Base-by-base conservation (phyloP, 2,888 invertebrate genomes). In the Oeneis ivallda region DNA sequence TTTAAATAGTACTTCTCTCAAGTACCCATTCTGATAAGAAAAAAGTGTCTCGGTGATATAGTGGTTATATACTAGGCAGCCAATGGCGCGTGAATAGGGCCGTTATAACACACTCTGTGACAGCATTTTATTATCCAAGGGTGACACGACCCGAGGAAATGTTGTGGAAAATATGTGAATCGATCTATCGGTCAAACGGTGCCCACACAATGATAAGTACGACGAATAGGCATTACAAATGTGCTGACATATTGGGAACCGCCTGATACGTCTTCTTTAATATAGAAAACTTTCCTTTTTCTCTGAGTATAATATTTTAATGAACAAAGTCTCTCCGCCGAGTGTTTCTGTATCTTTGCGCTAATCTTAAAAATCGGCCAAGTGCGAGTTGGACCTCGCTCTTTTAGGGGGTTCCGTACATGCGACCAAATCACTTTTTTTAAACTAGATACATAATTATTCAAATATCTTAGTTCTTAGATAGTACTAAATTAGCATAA, bases 141-240 rank as follows among this genome's bases (percentile, higher is more conserved):
- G 80, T 74, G 82, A 78, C 80, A 63, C 65, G 80, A 77, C 83
- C 79, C 79, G 71, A 80, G 72, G 78, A 85, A 89, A 90, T 89
- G 89, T 85, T 77, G 83, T 76, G 87, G 88, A 90, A 89, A 85
- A 84, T 61, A 61, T 61, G 52, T 32, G 52, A 61, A 61, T 52
- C 61, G 52, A 39, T 61, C 61, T 61, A 49, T 52, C 13, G 61
- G 39, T 52, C 52, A 15, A 41, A 52, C 17, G 37, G 15, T 41
- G 39, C 0, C 39, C 56, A 11, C 11, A 47, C 43, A 43, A 43
- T 34, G 58, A 58, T 58, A 58, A 34, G 26, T 39, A 5, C 7
- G 5, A 2, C 19, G 9, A 37, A 47, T 9, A 47, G 2, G 47
- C 15, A 15, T 47, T 15, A 47, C 15, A 47, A 47, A 47, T 47